Percentiles rank a stretch among this genome's conserved stretches.
phyloP scores from a whole-genome alignment of 1,140 invertebrate species.

The Macrotrachela quadricornifera region DNA sequence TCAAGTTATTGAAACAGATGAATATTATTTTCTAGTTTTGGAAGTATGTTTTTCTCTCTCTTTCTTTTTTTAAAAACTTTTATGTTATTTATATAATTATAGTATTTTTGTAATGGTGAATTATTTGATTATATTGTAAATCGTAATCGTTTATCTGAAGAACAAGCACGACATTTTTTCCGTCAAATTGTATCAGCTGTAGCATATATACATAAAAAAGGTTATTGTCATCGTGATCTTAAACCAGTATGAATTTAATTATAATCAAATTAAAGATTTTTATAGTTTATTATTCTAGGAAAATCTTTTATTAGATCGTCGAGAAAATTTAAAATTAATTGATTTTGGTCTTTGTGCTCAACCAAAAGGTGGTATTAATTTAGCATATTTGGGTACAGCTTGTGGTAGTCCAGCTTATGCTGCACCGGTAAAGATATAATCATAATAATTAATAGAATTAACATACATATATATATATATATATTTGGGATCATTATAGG shows the following conservation, averaged over 20 bases:
- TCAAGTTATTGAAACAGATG: conserved; percentile 54
- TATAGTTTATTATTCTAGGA: conserved; percentile 23
- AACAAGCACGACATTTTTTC: conserved; percentile 49
- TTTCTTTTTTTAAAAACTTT: no score
- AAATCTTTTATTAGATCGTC: conserved; percentile 55
- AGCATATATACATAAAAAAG: conserved; percentile 48
- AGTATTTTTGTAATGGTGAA: conserved; percentile 59
- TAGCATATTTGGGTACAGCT: conserved; percentile 43
- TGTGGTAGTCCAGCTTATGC: conserved; percentile 61
- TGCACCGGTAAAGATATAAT: conserved; percentile 28
- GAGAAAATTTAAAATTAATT: conserved; percentile 56
- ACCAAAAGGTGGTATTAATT: conserved; percentile 41
- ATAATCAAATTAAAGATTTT: no score
- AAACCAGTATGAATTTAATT: conserved; percentile 37
- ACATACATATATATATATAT: no score
- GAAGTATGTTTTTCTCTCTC: conserved; percentile 38
- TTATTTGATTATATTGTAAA: conserved; percentile 63
- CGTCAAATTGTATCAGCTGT: conserved; percentile 55
- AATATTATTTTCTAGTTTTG: conserved; percentile 37
- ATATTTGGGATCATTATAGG: no score
- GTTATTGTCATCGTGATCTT: conserved; percentile 56
- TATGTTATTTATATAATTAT: conserved; percentile 12
- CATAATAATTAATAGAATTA: no score
- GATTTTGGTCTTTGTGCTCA: conserved; percentile 72
- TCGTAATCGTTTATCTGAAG: conserved; percentile 44